phyloP scores from a whole-genome alignment of 2,888 invertebrate genomes.

The Pherbina coryleti region DNA sequence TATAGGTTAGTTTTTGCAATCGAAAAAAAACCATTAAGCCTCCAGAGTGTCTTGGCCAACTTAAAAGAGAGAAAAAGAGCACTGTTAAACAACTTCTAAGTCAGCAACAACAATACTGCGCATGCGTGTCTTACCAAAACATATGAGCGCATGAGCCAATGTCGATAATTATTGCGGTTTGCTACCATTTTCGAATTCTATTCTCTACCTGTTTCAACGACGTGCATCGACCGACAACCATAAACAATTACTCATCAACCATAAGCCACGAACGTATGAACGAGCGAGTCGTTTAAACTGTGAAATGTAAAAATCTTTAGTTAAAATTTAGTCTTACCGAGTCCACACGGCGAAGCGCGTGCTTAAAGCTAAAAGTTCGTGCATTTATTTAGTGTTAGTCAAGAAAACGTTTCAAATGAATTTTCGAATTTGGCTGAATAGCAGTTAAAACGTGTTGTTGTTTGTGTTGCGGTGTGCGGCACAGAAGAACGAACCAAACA shows the following conservation, averaged over 20 bases:
- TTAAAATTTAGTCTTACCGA: slow-evolving; percentile 25
- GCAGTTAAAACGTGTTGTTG: not conserved
- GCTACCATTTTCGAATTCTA: slow-evolving; percentile 21
- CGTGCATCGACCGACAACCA: not conserved
- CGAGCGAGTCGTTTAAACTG: slow-evolving; percentile 11
- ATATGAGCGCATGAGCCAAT: slow-evolving; percentile 7
- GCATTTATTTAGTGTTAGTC: not conserved
- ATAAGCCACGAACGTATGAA: not conserved
- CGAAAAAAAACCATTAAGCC: not conserved
- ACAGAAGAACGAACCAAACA: not conserved
- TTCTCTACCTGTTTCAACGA: slow-evolving; percentile 12
- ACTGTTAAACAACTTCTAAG: not conserved
- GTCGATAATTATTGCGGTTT: slow-evolving; percentile 21
- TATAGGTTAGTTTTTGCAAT: not conserved
- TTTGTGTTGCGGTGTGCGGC: not conserved
- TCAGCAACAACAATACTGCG: not conserved
- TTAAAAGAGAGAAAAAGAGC: not conserved
- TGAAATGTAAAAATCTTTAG: slow-evolving; percentile 1
- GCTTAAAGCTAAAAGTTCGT: not conserved
- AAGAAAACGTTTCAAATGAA: slow-evolving; percentile 1
- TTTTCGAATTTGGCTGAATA: not conserved
- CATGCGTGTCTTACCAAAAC: not conserved
- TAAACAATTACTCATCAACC: not conserved
- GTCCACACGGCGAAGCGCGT: slow-evolving; percentile 13
- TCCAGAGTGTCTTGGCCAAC: not conserved